Evolutionary conservation across 2,888 invertebrate species (phyloP).

Genomic region (Laspeyria flexula): DNA sequence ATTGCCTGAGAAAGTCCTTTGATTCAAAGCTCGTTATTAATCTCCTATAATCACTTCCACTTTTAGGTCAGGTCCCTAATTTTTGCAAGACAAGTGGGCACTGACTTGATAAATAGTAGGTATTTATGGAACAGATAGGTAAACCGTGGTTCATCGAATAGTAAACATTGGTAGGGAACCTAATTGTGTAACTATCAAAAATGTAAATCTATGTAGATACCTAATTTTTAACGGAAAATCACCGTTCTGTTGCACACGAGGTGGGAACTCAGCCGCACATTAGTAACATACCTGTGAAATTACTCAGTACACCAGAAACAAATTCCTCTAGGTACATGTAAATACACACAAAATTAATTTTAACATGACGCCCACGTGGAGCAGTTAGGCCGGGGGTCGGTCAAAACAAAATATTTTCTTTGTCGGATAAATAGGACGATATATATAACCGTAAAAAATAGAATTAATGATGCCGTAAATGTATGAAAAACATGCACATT

Average conservation of each 20-base stretch:
- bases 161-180: no score
- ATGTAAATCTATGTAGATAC: neutral
- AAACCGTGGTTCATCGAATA: no score
- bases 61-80: no score
- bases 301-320: slow-evolving; percentile 76
- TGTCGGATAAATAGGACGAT: slow-evolving; percentile 40
- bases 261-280: slow-evolving; percentile 44
- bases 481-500: slow-evolving; percentile 7
- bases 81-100: no score
- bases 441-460: slow-evolving; percentile 36
- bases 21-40: no score
- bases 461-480: slow-evolving; percentile 46
- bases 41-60: no score
- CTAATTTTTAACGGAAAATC: slow-evolving; percentile 31
- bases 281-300: slow-evolving; percentile 65
- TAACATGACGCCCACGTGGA: slow-evolving; percentile 60
- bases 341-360: slow-evolving; percentile 66
- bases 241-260: slow-evolving; percentile 48
- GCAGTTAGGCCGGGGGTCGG: slow-evolving; percentile 39
- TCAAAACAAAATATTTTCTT: slow-evolving; percentile 66
- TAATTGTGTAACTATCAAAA: no score
- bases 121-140: no score
- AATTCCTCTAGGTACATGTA: slow-evolving; percentile 70
- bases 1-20: no score
- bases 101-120: no score